These are phyloP conservation scores for Pachycephala philippinensis DNA, from an alignment of 2,113 vertebrate genomes.

Conservation along the genomic window DNA sequence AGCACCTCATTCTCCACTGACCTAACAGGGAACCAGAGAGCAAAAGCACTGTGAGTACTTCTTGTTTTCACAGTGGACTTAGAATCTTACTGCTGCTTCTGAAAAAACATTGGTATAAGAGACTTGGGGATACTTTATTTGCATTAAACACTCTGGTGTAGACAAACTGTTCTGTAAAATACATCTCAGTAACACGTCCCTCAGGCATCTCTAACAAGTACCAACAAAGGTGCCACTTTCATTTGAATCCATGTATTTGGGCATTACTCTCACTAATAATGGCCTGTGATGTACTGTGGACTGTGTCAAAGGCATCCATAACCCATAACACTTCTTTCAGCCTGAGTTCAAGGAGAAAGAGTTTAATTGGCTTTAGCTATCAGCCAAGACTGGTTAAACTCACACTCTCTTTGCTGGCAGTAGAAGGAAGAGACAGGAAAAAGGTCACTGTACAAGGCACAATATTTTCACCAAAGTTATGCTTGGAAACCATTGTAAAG, in stretches of 20 bases:
- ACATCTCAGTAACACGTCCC: background rate
- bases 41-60: background rate
- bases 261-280: background rate
- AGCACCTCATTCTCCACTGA: background rate
- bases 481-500: background rate
- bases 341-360: background rate
- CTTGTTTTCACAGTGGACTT: background rate
- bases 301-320: background rate
- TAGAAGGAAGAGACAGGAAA: background rate
- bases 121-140: background rate
- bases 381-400: background rate
- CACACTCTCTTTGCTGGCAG: background rate
- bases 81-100: background rate
- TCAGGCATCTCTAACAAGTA: background rate
- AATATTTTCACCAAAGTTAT: background rate
- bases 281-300: background rate
- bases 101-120: background rate
- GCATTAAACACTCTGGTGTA: background rate
- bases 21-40: background rate
- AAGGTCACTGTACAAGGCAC: background rate
- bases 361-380: background rate
- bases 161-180: background rate
- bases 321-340: background rate
- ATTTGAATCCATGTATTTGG: background rate
- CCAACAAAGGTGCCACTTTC: background rate